Percentiles rank a stretch among this genome's conserved stretches.
Evolutionary conservation across 2,797 vertebrate genomes (phyloP).

Genomic region (Lithobates sylvaticus): DNA sequence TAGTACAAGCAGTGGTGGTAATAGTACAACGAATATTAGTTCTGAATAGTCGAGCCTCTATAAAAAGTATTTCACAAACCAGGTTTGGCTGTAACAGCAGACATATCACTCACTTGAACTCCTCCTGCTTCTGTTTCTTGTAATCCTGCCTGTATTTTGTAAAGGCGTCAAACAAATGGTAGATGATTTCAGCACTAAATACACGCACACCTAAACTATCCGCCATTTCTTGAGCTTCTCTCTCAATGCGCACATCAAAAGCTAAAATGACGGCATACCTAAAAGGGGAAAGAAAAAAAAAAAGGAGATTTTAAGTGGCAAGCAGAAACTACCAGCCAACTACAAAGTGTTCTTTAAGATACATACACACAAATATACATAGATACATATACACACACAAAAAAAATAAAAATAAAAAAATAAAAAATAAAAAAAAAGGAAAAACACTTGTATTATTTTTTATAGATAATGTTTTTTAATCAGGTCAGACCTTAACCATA

Average conservation of each 20-base stretch:
- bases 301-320: no score
- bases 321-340: no score
- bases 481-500: no score
- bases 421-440: no score
- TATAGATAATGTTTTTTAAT: no score
- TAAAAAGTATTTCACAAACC: background rate
- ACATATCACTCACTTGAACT: slow-evolving; percentile 89
- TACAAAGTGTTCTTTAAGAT: no score
- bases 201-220: slow-evolving; percentile 93
- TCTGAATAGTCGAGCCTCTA: background rate
- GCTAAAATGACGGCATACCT: slow-evolving; percentile 95
- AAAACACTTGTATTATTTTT: no score
- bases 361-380: no score
- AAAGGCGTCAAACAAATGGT: slow-evolving; percentile 97
- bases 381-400: no score
- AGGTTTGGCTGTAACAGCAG: background rate
- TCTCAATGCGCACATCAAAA: slow-evolving; percentile 94
- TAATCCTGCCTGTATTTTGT: slow-evolving; percentile 98
- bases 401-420: no score
- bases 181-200: slow-evolving; percentile 98
- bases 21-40: background rate
- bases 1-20: background rate
- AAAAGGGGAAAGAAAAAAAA: slow-evolving; percentile 21
- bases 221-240: slow-evolving; percentile 97
- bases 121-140: slow-evolving; percentile 98